Base-by-base conservation (phyloP, 2,113 vertebrate species). In the Psettodes erumei region DNA sequence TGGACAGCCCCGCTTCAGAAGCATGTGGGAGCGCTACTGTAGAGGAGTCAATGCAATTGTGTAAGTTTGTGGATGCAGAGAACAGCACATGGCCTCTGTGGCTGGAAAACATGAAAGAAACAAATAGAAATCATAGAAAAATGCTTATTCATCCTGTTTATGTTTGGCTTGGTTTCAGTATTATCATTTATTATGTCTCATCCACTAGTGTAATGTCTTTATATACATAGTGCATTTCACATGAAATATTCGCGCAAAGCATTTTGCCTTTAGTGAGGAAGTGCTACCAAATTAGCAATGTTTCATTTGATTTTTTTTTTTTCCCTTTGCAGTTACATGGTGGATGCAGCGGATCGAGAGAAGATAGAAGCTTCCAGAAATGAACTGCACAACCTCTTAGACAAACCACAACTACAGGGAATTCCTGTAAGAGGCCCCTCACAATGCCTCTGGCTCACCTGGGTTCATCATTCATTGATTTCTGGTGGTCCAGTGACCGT, bases 1-100 rank as follows among this genome's bases (percentile, higher is more conserved):
- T 76, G 98, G 98, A 82, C 98, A 99, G 62, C 98, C 98, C n/a
- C 95, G 98, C 68, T 99, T 99, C 94, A 95, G 98, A 85, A 99
- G 98, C 95, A 99, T 99, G 98, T 99, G 98, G 98, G 98, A 99
- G 73, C 95, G 98, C 55, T 99, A 99, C 76, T 99, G 98, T 91
- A 90, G 98, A 91, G 98, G 98, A 69, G 98, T 99, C 77, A 99
- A 99, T 64, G 98, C 98, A 60, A 99, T 99, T 79, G 98, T 99
- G 98, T 99, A 93, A 98, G 98, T 93, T 45, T 68, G 32, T 45
- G 10, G 10, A 37, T 42, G 4, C 6, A 10, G 45, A 56, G 18
- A 55, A n/a, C 27, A 43, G 23, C 54, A 13, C 25, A 30, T 42
- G 35, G 2, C 13, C 21, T 69, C 27, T 11, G 18, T 62, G 30